phyloP scores from a whole-genome alignment of 2,797 vertebrate genomes.

The Hydrocynus forskahlii region DNA sequence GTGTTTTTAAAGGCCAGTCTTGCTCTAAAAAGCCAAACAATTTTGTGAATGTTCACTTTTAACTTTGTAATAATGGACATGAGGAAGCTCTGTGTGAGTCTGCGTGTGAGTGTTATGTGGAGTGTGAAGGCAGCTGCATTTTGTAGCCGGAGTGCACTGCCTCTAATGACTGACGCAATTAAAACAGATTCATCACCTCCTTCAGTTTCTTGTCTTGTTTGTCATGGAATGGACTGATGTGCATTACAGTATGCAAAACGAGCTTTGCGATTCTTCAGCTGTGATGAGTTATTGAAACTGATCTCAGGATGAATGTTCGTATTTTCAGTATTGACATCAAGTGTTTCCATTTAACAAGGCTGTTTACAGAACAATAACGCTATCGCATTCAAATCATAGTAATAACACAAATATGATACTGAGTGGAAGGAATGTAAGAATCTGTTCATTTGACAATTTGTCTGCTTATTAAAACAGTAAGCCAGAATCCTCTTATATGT shows the following conservation, averaged over 20 bases:
- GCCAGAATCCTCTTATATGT: no score
- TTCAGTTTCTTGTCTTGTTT: slow-evolving; percentile 21
- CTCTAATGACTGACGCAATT: slow-evolving; percentile 38
- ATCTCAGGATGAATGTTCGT: neutral
- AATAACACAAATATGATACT: no score
- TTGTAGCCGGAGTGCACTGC: slow-evolving; percentile 9
- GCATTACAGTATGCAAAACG: neutral
- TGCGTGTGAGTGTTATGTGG: neutral
- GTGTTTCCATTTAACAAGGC: no score
- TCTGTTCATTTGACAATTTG: no score
- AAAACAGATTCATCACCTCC: slow-evolving; percentile 28
- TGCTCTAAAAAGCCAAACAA: slow-evolving; percentile 40
- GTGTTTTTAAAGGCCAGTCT: slow-evolving; percentile 45
- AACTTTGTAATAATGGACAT: slow-evolving; percentile 36
- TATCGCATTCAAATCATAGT: no score
- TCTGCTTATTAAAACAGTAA: no score
- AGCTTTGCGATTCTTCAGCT: neutral
- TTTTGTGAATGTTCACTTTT: slow-evolving; percentile 39
- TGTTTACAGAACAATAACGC: no score
- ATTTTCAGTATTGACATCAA: neutral
- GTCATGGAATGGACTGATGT: neutral
- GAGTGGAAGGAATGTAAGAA: no score
- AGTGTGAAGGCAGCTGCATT: neutral
- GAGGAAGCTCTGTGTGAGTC: slow-evolving; percentile 4
- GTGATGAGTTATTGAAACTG: neutral